Base-by-base conservation (phyloP, 1,140 invertebrate genomes). In the Galendromus occidentalis region DNA sequence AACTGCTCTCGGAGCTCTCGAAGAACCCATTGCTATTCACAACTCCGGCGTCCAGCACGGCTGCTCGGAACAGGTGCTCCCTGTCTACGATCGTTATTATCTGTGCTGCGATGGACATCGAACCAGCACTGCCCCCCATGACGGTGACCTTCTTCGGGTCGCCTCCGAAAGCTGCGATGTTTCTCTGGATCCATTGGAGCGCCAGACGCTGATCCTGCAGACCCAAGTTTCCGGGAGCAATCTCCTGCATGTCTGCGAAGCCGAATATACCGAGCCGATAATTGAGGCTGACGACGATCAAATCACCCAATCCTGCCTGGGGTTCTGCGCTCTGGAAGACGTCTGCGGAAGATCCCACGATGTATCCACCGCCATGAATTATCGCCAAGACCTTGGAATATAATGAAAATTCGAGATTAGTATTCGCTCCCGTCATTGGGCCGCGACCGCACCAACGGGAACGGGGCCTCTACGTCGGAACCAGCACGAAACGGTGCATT, bases 251-350 rank as follows among this genome's bases (percentile, higher is more conserved):
- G 14, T 17, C 22, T 2, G 25, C 51, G 51, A 59, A 59, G 17
- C 93, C 93, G 70, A 98, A 77, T 71, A 95, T 85, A 67, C 92
- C 94, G 42, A 98, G 83, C 69, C 94, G 83, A 80, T 94, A 98
- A 82, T 97, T 98, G 73, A 98, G 84, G 67, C 92, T 71, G 73
- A 98, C 88, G 55, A 98, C 92, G 68, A 98, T 87, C 67, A 96
- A 84, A 69, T 89, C 85, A 22, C 91, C 91, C 73, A 89, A 91
- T 71, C 88, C 91, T 47, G 91, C 86, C 65, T 96, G 79, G 2
- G 51, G 2, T 17, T 33, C 22, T 6, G 14, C 14, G 6, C 17
- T 25, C 25, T 59, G 18, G 45, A 14, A 14, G 4, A 47, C 25
- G 4, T 20, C 45, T 28, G 45, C 25, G 45, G 51, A 25, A 20